phyloP scores from a whole-genome alignment of 2,797 vertebrate genomes.

The Hipposideros larvatus region DNA sequence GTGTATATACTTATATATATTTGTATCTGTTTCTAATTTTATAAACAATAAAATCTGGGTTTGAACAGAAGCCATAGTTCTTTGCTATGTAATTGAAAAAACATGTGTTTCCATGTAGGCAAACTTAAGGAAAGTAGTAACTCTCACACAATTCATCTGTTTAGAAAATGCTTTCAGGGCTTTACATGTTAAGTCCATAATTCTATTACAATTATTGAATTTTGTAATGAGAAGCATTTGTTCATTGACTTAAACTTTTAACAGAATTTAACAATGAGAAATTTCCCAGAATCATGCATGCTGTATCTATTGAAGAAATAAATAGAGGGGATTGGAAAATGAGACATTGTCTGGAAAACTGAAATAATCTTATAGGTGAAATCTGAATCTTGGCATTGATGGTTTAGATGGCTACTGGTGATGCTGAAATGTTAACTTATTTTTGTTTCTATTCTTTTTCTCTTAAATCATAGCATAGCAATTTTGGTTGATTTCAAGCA shows the following conservation, averaged over 20 bases:
- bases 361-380: constrained; percentile 54
- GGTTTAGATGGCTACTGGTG: constrained; percentile 58
- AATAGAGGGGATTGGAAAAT: constrained; percentile 33
- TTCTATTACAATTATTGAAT: constrained; percentile 81
- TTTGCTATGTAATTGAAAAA: constrained; percentile 81
- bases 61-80: constrained; percentile 82
- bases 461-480: constrained; percentile 33
- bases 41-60: constrained; percentile 83
- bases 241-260: constrained; percentile 77
- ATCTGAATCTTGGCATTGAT: constrained; percentile 49
- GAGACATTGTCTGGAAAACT: constrained; percentile 48
- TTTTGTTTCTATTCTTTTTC: constrained; percentile 75
- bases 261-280: constrained; percentile 71
- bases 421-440: not conserved
- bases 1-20: constrained; percentile 59
- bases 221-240: constrained; percentile 80
- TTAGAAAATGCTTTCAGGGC: constrained; percentile 80
- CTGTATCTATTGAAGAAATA: not conserved
- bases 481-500: constrained; percentile 63
- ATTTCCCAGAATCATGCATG: constrained; percentile 68
- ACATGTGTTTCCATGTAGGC: constrained; percentile 72
- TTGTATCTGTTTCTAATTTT: constrained; percentile 85
- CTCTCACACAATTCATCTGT: constrained; percentile 74
- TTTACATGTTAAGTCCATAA: constrained; percentile 79
- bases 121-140: constrained; percentile 65